A percentile compares a stretch with the other conserved stretches of the same genome.
These are phyloP conservation scores for Pogonus chalceus DNA, from an alignment of 1,140 invertebrate species.

Conservation along the genomic window DNA sequence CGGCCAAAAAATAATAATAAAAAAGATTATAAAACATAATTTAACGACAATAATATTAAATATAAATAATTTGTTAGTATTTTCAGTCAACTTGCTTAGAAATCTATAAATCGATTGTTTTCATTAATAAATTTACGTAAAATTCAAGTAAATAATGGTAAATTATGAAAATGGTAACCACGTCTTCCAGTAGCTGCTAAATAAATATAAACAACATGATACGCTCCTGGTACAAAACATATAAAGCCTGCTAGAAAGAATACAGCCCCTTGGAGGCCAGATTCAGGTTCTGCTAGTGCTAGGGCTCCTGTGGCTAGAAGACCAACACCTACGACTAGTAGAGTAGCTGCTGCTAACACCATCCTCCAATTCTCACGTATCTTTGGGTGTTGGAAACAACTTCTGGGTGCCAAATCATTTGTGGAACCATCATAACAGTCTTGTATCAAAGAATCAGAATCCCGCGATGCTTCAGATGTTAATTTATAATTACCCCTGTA, in stretches of 20 bases:
- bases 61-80: too few species aligned
- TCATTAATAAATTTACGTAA: not conserved
- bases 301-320: conserved; percentile 62
- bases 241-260: conserved; percentile 73
- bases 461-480: conserved; percentile 57
- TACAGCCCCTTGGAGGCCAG: conserved; percentile 64
- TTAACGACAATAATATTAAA: too few species aligned
- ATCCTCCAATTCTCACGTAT: conserved; percentile 77
- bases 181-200: conserved; percentile 66
- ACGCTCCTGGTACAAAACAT: conserved; percentile 70
- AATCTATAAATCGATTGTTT: not conserved
- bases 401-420: conserved; percentile 45
- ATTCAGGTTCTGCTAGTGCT: conserved; percentile 54
- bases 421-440: conserved; percentile 51
- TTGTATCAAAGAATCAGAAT: conserved; percentile 71
- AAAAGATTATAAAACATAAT: too few species aligned
- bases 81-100: not conserved
- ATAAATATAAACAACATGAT: conserved; percentile 76
- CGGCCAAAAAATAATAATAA: too few species aligned
- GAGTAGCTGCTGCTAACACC: conserved; percentile 63
- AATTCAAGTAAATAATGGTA: conserved; percentile 65
- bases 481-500: conserved; percentile 56
- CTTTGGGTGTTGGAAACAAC: conserved; percentile 75
- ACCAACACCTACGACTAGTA: conserved; percentile 66
- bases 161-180: conserved; percentile 74